Evolutionary conservation across 2,113 vertebrate species (phyloP).

Genomic region (Myotis lucifugus): DNA sequence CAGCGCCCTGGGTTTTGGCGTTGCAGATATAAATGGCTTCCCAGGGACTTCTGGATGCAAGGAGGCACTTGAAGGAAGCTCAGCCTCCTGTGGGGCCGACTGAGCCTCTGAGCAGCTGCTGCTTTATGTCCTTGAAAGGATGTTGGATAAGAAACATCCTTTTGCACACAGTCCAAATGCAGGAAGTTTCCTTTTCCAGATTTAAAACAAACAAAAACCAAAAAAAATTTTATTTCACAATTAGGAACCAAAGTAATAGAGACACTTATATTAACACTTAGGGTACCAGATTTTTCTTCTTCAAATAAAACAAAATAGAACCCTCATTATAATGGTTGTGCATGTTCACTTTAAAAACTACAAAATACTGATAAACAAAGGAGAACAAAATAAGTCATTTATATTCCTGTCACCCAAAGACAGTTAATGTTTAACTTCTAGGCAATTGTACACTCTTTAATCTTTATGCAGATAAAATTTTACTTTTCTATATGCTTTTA

Average conservation of each 20-base stretch:
- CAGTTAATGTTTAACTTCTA: slow-evolving; percentile 33
- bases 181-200: background rate
- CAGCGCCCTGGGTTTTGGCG: background rate
- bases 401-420: background rate
- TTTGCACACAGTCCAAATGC: background rate
- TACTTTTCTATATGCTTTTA: background rate
- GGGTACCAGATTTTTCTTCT: background rate
- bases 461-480: background rate
- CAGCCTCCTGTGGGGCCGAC: background rate
- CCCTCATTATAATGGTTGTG: background rate
- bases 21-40: background rate
- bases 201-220: background rate
- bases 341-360: background rate
- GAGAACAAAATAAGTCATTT: background rate
- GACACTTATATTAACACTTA: background rate
- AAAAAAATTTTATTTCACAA: background rate
- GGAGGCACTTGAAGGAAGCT: background rate
- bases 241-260: background rate
- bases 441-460: background rate
- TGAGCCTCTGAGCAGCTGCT: background rate
- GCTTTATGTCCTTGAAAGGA: background rate
- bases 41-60: background rate
- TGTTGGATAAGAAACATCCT: background rate
- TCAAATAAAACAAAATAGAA: slow-evolving; percentile 25
- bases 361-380: background rate